phyloP scores from a whole-genome alignment of 2,888 invertebrate species.

The Pheosia tremula region DNA sequence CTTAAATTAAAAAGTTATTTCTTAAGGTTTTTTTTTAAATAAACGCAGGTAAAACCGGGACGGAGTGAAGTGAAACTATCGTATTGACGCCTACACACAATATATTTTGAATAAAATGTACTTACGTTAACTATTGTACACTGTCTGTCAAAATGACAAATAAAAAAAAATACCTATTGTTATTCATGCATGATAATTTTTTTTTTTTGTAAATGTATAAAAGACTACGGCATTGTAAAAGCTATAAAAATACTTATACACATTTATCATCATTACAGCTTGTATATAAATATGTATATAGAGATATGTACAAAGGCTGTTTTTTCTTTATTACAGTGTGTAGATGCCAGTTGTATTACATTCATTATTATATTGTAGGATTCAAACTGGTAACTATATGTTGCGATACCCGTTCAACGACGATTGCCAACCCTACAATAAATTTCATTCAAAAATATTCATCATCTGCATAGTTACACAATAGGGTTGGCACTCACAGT shows the following conservation, averaged over 20 bases:
- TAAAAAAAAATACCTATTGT: neutral
- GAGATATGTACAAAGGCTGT: slow-evolving; percentile 7
- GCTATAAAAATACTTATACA: slow-evolving; percentile 16
- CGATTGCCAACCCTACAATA: slow-evolving; percentile 55
- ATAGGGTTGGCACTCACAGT: slow-evolving; percentile 56
- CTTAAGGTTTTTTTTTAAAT: slow-evolving; percentile 36
- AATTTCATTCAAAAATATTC: slow-evolving; percentile 33
- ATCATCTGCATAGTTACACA: slow-evolving; percentile 18
- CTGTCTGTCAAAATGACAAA: neutral
- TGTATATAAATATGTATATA: slow-evolving; percentile 17
- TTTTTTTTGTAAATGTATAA: neutral
- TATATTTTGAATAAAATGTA: slow-evolving; percentile 10
- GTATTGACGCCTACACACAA: slow-evolving; percentile 57
- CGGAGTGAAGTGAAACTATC: slow-evolving; percentile 54
- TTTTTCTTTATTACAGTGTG: slow-evolving; percentile 34
- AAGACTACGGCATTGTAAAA: slow-evolving; percentile 10
- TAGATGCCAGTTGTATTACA: slow-evolving; percentile 45
- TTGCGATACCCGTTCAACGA: slow-evolving; percentile 77
- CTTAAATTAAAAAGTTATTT: slow-evolving; percentile 5
- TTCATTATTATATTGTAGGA: slow-evolving; percentile 66
- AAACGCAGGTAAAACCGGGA: slow-evolving; percentile 62
- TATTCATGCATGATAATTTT: neutral
- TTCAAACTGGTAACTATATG: slow-evolving; percentile 78
- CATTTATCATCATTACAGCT: slow-evolving; percentile 3
- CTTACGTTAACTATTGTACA: slow-evolving; percentile 10